Percentiles rank a stretch among this genome's conserved stretches.
Evolutionary conservation across 2,888 invertebrate species (phyloP).

Genomic region (Balanococcus diminutus): DNA sequence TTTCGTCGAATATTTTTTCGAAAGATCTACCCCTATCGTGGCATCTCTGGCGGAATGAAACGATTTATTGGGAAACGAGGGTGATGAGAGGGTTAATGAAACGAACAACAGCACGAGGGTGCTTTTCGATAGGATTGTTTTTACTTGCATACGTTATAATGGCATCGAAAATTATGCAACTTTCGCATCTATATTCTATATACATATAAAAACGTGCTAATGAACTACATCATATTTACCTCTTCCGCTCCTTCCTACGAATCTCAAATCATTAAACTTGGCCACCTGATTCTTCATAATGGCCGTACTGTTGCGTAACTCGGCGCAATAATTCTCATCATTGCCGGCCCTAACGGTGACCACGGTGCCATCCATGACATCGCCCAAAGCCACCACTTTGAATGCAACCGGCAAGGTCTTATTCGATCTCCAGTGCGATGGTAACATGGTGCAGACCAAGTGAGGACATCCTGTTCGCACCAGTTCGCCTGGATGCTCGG

Average conservation of each 20-base stretch:
- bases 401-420: conserved; percentile 96
- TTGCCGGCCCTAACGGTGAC: conserved; percentile 94
- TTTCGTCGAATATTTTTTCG: no score
- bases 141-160: neutral
- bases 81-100: neutral
- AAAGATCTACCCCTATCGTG: neutral
- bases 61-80: neutral
- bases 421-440: conserved; percentile 95
- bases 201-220: neutral
- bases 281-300: conserved; percentile 97
- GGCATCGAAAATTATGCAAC: neutral
- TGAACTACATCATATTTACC: conserved; percentile 68
- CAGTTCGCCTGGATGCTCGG: conserved; percentile 91
- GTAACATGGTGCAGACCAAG: conserved; percentile 85
- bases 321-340: conserved; percentile 95
- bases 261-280: conserved; percentile 95
- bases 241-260: conserved; percentile 95
- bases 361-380: conserved; percentile 91
- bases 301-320: conserved; percentile 89
- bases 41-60: neutral
- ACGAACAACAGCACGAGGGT: neutral
- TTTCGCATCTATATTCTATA: neutral
- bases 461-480: conserved; percentile 94
- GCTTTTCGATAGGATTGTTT: no score
- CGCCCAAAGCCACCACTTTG: conserved; percentile 90